Conservation (phyloP, 2,888 invertebrate species). For the Thelaira solivaga region DNA sequence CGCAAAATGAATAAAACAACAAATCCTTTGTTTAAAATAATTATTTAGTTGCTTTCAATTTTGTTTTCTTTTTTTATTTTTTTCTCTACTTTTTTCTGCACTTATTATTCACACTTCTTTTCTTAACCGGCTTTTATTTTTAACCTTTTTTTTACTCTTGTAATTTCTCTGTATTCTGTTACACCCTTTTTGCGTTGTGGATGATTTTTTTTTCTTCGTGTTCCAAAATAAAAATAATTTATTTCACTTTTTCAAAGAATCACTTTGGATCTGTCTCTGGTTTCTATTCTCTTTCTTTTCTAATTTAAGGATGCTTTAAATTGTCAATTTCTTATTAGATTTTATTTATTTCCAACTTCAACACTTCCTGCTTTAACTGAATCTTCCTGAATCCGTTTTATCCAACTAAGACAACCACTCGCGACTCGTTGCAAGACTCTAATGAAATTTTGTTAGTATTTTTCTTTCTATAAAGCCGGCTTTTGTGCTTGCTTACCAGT, state of each 20-base stretch:
- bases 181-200: conserved; percentile 53
- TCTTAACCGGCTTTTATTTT: conserved; percentile 55
- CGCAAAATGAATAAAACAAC: no score
- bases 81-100: conserved; percentile 32
- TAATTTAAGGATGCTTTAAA: conserved; percentile 15
- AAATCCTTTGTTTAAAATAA: conserved; percentile 33
- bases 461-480: conserved; percentile 59
- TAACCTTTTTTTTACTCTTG: conserved; percentile 32
- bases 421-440: conserved; percentile 73
- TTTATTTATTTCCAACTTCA: background rate
- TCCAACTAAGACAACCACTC: conserved; percentile 67
- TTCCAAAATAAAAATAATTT: conserved; percentile 38
- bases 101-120: conserved; percentile 46
- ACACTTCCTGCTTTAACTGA: conserved; percentile 29
- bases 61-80: conserved; percentile 14
- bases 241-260: conserved; percentile 30
- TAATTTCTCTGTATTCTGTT: conserved; percentile 58
- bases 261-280: conserved; percentile 27
- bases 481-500: conserved; percentile 28
- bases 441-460: conserved; percentile 67
- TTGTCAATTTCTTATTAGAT: conserved; percentile 4
- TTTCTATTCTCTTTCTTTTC: conserved; percentile 11
- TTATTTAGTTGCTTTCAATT: conserved; percentile 22
- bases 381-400: conserved; percentile 29
- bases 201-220: conserved; percentile 31